These are phyloP conservation scores for Hybos culiciformis DNA, from an alignment of 2,888 invertebrate species.

Conservation along the genomic window DNA sequence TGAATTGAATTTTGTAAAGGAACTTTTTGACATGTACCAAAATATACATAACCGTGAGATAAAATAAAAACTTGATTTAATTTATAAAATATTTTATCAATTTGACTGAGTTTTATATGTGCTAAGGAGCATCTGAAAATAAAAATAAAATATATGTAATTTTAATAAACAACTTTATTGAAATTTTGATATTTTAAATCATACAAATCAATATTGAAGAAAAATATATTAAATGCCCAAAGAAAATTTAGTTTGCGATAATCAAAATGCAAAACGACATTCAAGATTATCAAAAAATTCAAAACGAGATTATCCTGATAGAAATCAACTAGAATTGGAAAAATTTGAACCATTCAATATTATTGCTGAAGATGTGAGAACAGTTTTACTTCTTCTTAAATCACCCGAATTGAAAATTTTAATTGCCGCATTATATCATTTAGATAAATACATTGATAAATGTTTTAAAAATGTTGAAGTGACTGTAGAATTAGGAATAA, in stretches of 20 bases:
- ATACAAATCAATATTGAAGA: too few relatives aligned
- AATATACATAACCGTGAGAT: conserved; percentile 28
- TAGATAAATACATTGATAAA: conserved; percentile 9
- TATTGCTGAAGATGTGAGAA: not conserved
- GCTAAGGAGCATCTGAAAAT: conserved; percentile 10
- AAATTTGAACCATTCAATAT: conserved; percentile 1
- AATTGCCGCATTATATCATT: conserved; percentile 6
- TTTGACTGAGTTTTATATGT: conserved; percentile 16
- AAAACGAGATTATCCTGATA: too few relatives aligned
- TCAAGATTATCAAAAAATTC: too few relatives aligned
- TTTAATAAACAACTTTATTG: not conserved
- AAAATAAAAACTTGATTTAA: conserved; percentile 28
- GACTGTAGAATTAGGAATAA: conserved; percentile 3
- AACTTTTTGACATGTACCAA: conserved; percentile 32
- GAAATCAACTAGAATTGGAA: not conserved
- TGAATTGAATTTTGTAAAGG: conserved; percentile 29
- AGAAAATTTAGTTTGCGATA: too few relatives aligned
- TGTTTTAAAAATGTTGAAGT: conserved; percentile 1
- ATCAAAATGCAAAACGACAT: too few relatives aligned
- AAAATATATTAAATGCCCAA: too few relatives aligned
- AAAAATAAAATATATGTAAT: not conserved
- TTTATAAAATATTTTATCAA: conserved; percentile 26
- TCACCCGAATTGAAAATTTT: conserved; percentile 8
- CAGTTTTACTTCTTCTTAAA: conserved; percentile 6
- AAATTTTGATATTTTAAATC: too few relatives aligned